A percentile compares a stretch with the other conserved stretches of the same genome.
Evolutionary conservation across 2,888 invertebrate genomes (phyloP).

Genomic region (Sinhomidia bicolor): DNA sequence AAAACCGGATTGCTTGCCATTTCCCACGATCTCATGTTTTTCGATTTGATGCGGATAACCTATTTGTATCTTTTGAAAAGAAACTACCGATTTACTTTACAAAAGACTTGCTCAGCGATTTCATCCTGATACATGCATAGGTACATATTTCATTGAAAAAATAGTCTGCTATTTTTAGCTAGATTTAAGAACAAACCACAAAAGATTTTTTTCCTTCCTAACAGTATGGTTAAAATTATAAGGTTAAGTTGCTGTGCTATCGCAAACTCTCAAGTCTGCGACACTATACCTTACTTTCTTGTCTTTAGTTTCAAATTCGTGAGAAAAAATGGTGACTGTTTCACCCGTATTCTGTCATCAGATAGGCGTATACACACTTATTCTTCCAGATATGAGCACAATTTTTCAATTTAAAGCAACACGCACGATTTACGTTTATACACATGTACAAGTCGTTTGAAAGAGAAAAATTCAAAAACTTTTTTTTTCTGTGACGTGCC

Average conservation of each 20-base stretch:
- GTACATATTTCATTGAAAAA: too few relatives aligned
- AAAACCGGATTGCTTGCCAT: neutral
- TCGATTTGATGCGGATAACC: neutral
- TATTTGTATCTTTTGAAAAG: neutral
- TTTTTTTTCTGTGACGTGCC: neutral
- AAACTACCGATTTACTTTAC: neutral
- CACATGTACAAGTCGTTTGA: neutral
- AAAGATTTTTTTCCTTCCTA: too few relatives aligned
- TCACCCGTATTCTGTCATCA: conserved; percentile 30
- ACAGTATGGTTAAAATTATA: too few relatives aligned
- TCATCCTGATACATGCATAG: too few relatives aligned
- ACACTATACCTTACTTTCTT: too few relatives aligned
- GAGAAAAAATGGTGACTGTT: neutral
- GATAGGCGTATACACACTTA: conserved; percentile 30
- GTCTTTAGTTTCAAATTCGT: neutral
- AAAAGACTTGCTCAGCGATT: neutral
- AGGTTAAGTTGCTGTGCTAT: too few relatives aligned
- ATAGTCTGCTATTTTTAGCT: too few relatives aligned
- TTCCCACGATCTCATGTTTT: conserved; percentile 7
- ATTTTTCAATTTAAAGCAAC: conserved; percentile 23
- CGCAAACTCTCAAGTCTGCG: too few relatives aligned
- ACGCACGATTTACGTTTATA: conserved; percentile 37
- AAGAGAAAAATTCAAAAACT: neutral
- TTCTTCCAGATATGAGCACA: conserved; percentile 6
- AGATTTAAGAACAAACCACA: too few relatives aligned